A percentile compares a stretch with the other conserved stretches of the same genome.
Conservation (phyloP, 2,888 invertebrate genomes). For the Caenorhabditis afra region DNA sequence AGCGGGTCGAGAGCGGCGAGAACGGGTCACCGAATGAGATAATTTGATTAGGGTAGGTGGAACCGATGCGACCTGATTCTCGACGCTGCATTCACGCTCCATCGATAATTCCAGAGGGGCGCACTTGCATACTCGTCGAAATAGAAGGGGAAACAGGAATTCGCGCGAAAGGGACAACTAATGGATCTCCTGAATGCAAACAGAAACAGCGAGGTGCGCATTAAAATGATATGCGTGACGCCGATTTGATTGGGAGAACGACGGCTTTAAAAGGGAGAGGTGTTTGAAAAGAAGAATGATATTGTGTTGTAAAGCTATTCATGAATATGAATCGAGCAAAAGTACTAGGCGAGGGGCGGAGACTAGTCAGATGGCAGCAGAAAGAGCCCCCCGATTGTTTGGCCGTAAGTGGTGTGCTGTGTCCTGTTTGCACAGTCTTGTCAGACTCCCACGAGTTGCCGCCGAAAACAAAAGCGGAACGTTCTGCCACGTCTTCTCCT, state of each 20-base stretch:
- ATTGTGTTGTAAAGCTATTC: conserved; percentile 14
- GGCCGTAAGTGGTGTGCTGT: conserved; percentile 48
- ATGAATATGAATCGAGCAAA: not conserved
- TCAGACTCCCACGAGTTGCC: conserved; percentile 51
- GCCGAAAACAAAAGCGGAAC: conserved; percentile 53
- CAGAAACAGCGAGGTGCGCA: conserved; percentile 37
- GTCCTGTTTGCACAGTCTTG: conserved; percentile 57
- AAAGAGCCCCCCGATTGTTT: conserved; percentile 47
- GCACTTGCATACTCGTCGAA: conserved; percentile 1
- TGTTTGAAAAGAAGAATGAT: conserved; percentile 20
- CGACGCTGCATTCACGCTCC: not conserved
- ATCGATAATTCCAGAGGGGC: conserved; percentile 2
- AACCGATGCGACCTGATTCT: conserved; percentile 52
- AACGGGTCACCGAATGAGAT: conserved; percentile 41
- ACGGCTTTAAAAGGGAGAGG: conserved; percentile 23
- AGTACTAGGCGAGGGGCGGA: not conserved
- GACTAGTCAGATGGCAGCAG: conserved; percentile 50
- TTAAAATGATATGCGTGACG: conserved; percentile 61
- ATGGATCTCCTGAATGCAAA: conserved; percentile 54
- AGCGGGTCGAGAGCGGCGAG: conserved; percentile 3
- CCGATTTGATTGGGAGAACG: conserved; percentile 40
- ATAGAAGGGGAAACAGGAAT: conserved; percentile 47
- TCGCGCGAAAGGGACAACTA: conserved; percentile 30
- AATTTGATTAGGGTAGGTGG: conserved; percentile 48
- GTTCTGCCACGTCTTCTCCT: conserved; percentile 41